Evolutionary conservation across 2,113 vertebrate species (phyloP).

Genomic region (Xiphorhynchus elegans): DNA sequence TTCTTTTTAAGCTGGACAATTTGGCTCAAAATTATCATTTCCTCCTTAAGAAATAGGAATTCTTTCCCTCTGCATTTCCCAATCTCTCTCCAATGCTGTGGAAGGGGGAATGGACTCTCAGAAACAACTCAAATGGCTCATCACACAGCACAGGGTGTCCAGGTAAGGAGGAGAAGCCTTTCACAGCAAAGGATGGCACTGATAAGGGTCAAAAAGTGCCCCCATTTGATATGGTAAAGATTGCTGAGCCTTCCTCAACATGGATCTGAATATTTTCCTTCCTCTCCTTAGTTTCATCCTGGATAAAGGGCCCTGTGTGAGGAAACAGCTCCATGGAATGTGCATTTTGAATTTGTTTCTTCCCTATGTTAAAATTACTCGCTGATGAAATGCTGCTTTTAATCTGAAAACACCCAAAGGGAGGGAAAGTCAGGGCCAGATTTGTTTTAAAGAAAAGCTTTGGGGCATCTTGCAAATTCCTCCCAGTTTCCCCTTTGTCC

Average conservation of each 20-base stretch:
- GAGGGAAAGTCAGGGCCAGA: background rate
- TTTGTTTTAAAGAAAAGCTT: background rate
- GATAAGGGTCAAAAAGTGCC: background rate
- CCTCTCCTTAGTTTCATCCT: background rate
- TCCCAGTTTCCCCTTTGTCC: background rate
- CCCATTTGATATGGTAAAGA: background rate
- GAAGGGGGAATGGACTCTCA: background rate
- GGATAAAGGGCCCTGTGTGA: too few relatives aligned
- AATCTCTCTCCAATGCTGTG: background rate
- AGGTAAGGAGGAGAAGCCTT: background rate
- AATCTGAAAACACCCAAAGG: background rate
- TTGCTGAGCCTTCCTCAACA: background rate
- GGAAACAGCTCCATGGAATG: background rate
- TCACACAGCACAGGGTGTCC: background rate
- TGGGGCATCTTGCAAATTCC: background rate
- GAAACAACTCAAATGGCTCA: background rate
- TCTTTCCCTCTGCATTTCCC: background rate
- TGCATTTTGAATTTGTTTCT: background rate
- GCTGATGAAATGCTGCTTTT: background rate
- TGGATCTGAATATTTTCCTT: background rate
- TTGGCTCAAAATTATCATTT: background rate
- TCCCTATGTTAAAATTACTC: background rate
- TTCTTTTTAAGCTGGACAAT: background rate
- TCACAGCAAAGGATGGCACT: background rate
- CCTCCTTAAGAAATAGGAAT: background rate